Conservation (phyloP, 2,113 vertebrate genomes). For the Oncorhynchus gorbuscha region DNA sequence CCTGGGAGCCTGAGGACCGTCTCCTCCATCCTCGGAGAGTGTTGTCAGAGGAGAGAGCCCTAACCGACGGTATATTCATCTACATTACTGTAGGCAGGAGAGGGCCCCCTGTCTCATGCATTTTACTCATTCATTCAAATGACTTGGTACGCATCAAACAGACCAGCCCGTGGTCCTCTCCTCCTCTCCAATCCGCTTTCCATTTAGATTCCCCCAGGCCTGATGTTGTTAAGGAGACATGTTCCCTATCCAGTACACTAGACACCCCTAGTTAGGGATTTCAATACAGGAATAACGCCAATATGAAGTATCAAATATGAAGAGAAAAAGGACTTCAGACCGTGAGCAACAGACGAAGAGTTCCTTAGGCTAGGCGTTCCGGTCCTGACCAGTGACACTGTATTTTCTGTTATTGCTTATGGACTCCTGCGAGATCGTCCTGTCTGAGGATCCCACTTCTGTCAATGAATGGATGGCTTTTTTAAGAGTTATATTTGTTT, state of each 20-base stretch:
- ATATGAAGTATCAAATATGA: not conserved
- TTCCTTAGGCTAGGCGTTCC: not conserved
- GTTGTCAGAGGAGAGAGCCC: slow-evolving; percentile 30
- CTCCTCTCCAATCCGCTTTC: not conserved
- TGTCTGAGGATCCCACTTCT: too few relatives aligned
- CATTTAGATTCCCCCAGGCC: too few relatives aligned
- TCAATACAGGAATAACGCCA: not conserved
- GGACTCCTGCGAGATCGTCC: too few relatives aligned
- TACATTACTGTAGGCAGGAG: slow-evolving; percentile 72
- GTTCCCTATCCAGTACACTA: not conserved
- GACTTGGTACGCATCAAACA: not conserved
- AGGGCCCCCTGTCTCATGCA: not conserved
- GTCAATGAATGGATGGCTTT: too few relatives aligned
- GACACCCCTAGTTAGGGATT: not conserved
- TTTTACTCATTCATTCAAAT: not conserved
- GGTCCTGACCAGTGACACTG: not conserved
- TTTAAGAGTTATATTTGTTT: too few relatives aligned
- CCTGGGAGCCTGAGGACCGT: slow-evolving; percentile 66
- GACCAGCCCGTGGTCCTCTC: not conserved
- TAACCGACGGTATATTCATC: slow-evolving; percentile 49
- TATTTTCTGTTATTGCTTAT: not conserved
- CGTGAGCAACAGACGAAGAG: not conserved
- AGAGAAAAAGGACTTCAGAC: not conserved
- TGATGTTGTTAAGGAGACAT: not conserved
- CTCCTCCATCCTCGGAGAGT: slow-evolving; percentile 64